Conservation (phyloP, 2,888 invertebrate species). For the Leistus spinibarbis region DNA sequence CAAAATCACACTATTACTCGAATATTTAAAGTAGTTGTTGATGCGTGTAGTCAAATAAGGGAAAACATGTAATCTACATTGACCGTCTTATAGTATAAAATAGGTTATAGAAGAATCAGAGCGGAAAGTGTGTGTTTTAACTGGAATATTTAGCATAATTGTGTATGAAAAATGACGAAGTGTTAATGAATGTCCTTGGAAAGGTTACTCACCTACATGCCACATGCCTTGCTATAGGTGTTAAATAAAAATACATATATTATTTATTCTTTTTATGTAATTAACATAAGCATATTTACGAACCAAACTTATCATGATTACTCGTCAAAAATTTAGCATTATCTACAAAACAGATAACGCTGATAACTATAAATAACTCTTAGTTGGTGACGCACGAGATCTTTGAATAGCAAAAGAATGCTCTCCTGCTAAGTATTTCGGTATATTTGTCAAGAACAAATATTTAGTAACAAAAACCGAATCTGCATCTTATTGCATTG, state of each 20-base stretch:
- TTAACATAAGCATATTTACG: slow-evolving; percentile 20
- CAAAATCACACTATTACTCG: no score
- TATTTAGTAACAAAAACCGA: not conserved
- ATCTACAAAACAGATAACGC: slow-evolving; percentile 22
- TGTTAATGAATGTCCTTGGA: slow-evolving; percentile 28
- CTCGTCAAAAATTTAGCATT: slow-evolving; percentile 7
- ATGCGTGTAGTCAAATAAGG: not conserved
- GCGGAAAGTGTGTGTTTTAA: not conserved
- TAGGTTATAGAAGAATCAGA: not conserved
- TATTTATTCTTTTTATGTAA: slow-evolving; percentile 4
- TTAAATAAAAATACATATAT: not conserved
- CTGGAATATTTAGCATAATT: not conserved
- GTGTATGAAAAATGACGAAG: not conserved
- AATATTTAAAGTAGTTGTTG: no score
- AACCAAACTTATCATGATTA: slow-evolving; percentile 18
- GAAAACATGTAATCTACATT: not conserved
- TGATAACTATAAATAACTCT: slow-evolving; percentile 24
- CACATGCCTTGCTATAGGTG: not conserved
- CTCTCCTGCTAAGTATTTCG: not conserved
- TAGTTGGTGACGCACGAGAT: slow-evolving; percentile 24
- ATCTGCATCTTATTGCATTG: not conserved
- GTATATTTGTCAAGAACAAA: not conserved
- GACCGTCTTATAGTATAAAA: not conserved
- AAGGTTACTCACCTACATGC: slow-evolving; percentile 13
- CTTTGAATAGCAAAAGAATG: not conserved